These are phyloP conservation scores for Chrysotoxum bicinctum DNA, from an alignment of 2,888 invertebrate species.

Conservation along the genomic window DNA sequence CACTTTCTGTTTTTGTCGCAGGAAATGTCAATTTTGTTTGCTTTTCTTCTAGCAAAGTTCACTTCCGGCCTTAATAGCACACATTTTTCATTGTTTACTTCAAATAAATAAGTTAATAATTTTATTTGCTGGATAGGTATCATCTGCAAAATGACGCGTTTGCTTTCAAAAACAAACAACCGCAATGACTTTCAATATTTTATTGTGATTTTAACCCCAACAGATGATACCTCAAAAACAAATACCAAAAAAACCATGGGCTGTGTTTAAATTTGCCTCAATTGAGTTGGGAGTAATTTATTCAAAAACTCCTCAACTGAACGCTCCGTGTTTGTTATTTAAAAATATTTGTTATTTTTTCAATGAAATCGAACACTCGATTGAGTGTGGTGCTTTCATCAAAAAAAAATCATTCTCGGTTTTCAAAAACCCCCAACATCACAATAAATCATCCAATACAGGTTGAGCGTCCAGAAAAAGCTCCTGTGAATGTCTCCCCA, in stretches of 20 bases:
- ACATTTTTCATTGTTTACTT: no score
- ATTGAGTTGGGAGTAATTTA: conserved; percentile 1
- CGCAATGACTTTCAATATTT: conserved; percentile 9
- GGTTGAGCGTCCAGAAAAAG: not conserved
- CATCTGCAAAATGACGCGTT: conserved; percentile 22
- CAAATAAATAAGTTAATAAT: not conserved
- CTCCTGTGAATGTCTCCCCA: not conserved
- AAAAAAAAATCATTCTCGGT: not conserved
- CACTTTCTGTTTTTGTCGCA: not conserved
- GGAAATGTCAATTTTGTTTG: not conserved
- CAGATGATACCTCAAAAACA: not conserved
- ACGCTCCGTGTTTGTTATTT: not conserved
- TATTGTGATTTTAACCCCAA: not conserved
- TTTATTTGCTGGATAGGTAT: not conserved
- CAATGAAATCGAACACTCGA: conserved; percentile 1
- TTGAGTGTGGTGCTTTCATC: not conserved
- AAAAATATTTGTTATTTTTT: conserved; percentile 2
- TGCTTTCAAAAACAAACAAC: conserved; percentile 5
- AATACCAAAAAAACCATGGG: not conserved
- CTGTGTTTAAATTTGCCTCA: not conserved
- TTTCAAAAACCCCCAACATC: not conserved
- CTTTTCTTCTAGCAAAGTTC: not conserved
- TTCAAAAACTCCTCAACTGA: not conserved
- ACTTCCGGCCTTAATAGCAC: conserved; percentile 8
- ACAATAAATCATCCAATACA: conserved; percentile 11